phyloP scores from a whole-genome alignment of 2,888 invertebrate genomes.

The Thymelicus sylvestris region DNA sequence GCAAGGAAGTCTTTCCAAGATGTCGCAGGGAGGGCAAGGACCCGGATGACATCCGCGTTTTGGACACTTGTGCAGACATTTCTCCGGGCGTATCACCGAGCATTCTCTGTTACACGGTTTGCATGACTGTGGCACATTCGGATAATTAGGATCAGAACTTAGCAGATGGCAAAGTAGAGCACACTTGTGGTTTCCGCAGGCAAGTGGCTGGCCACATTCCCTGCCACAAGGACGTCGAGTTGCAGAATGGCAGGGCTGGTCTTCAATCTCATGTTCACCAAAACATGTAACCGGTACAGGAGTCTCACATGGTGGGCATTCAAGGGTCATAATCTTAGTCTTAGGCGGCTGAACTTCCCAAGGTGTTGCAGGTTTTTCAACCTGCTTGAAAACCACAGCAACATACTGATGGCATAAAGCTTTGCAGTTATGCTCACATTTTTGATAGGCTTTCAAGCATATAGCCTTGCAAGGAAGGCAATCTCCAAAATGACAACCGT shows the following conservation, averaged over 20 bases:
- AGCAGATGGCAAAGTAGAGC: slow-evolving; percentile 88
- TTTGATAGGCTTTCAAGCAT: slow-evolving; percentile 85
- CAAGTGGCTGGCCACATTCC: slow-evolving; percentile 88
- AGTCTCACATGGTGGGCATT: slow-evolving; percentile 89
- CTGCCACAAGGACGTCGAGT: slow-evolving; percentile 91
- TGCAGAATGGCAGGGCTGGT: slow-evolving; percentile 89
- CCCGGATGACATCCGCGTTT: slow-evolving; percentile 89
- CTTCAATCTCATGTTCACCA: slow-evolving; percentile 88
- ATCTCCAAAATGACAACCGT: slow-evolving; percentile 92
- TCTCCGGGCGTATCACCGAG: slow-evolving; percentile 86
- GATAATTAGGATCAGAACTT: slow-evolving; percentile 56
- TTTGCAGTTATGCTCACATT: slow-evolving; percentile 89
- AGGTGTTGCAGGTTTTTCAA: slow-evolving; percentile 86
- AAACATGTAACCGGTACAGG: slow-evolving; percentile 89
- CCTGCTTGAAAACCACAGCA: slow-evolving; percentile 85
- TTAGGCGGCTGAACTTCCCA: slow-evolving; percentile 86
- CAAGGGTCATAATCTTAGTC: slow-evolving; percentile 80
- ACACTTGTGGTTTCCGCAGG: slow-evolving; percentile 93
- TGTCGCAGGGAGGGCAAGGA: slow-evolving; percentile 90
- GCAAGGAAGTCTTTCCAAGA: slow-evolving; percentile 88
- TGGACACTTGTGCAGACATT: slow-evolving; percentile 90
- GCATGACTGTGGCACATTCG: slow-evolving; percentile 77
- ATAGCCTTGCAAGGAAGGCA: slow-evolving; percentile 93
- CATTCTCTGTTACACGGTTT: slow-evolving; percentile 84
- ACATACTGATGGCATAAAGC: slow-evolving; percentile 91